phyloP scores from a whole-genome alignment of 2,888 invertebrate genomes.

The Conchocele bisecta region DNA sequence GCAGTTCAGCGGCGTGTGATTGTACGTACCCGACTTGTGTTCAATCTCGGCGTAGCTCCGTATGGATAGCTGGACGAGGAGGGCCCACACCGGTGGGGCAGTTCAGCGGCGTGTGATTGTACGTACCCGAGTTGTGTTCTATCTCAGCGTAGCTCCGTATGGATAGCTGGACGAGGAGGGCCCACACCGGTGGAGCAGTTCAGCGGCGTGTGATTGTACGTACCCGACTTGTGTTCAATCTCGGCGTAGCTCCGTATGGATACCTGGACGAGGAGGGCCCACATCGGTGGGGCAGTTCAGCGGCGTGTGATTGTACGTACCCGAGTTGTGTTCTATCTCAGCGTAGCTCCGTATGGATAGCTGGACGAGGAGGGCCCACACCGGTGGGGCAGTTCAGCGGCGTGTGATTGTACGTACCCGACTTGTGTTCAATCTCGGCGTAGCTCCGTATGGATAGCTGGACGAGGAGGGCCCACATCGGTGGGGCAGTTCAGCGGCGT shows the following conservation, averaged over 20 bases:
- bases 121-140: too few relatives aligned
- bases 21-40: constrained; percentile 56
- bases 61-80: constrained; percentile 55
- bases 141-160: too few relatives aligned
- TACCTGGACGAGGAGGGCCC: constrained; percentile 51
- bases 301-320: constrained; percentile 55
- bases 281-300: constrained; percentile 35
- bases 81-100: constrained; percentile 61
- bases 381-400: too few relatives aligned
- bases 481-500: constrained; percentile 21
- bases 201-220: too few relatives aligned
- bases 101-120: too few relatives aligned
- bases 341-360: too few relatives aligned
- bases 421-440: constrained; percentile 53
- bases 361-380: too few relatives aligned
- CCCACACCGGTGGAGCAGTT: too few relatives aligned
- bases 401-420: constrained; percentile 65
- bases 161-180: too few relatives aligned
- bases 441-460: constrained; percentile 59
- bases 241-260: constrained; percentile 61
- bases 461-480: constrained; percentile 58
- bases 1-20: too few relatives aligned
- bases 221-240: constrained; percentile 63
- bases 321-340: too few relatives aligned
- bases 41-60: constrained; percentile 61